Percentiles rank a stretch among this genome's conserved stretches.
Evolutionary conservation across 2,113 vertebrate genomes (phyloP).

Genomic region (Terrapene triunguis): DNA sequence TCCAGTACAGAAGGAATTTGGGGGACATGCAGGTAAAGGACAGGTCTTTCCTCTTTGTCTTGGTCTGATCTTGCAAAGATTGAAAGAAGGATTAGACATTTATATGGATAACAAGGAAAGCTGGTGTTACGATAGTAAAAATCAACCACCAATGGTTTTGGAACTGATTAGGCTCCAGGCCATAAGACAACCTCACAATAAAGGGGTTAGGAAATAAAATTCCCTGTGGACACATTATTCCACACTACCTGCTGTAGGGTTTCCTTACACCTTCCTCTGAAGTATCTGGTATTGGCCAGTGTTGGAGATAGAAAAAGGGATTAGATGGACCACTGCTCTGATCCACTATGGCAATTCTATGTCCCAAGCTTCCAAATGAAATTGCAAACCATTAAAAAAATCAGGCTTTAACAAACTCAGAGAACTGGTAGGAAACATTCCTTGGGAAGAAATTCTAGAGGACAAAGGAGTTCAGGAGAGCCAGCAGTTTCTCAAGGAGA

Average conservation of each 20-base stretch:
- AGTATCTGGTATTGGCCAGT: not conserved
- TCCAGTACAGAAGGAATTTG: not conserved
- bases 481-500: not conserved
- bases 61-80: not conserved
- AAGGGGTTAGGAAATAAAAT: rapidly evolving
- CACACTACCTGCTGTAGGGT: not conserved
- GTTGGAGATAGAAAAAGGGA: not conserved
- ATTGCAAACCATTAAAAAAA: not conserved
- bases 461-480: not conserved
- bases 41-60: not conserved
- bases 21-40: not conserved
- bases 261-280: not conserved
- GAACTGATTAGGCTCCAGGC: not conserved
- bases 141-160: not conserved
- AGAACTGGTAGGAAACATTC: not conserved
- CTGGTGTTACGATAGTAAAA: not conserved
- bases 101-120: not conserved
- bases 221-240: not conserved
- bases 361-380: not conserved
- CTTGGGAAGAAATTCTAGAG: not conserved
- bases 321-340: not conserved
- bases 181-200: not conserved
- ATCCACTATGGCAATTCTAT: not conserved
- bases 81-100: not conserved
- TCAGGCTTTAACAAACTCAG: not conserved